These are phyloP conservation scores for Meiosimyza platycephala DNA, from an alignment of 2,888 invertebrate genomes.

Conservation along the genomic window DNA sequence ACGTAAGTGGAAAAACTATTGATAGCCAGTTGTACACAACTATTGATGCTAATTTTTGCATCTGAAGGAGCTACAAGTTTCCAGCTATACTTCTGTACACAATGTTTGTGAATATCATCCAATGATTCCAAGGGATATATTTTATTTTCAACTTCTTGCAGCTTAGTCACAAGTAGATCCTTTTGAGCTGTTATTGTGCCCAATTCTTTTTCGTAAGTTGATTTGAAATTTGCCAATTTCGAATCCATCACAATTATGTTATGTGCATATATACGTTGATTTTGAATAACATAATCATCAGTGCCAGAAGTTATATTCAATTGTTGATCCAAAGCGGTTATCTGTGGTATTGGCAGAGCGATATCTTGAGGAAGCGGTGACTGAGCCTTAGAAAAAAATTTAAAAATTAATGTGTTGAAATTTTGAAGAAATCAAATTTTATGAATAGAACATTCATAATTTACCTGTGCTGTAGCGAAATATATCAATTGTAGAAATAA, in stretches of 20 bases:
- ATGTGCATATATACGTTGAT: constrained; percentile 41
- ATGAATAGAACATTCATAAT: background rate
- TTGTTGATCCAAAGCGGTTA: background rate
- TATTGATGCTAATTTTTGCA: background rate
- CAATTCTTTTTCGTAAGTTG: constrained; percentile 25
- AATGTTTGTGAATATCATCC: constrained; percentile 16
- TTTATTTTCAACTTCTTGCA: background rate
- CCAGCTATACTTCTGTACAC: constrained; percentile 25
- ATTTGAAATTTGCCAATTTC: constrained; percentile 26
- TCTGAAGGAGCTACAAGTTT: background rate
- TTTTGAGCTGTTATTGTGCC: constrained; percentile 26
- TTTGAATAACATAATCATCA: constrained; percentile 40
- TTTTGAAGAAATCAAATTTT: background rate
- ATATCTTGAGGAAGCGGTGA: background rate
- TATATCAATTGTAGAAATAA: background rate
- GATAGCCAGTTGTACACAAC: constrained; percentile 15
- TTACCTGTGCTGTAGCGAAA: too few relatives aligned
- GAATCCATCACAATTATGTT: constrained; percentile 33
- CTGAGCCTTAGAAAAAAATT: constrained; percentile 12
- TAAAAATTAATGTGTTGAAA: background rate
- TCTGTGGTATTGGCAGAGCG: too few relatives aligned
- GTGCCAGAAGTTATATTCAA: background rate
- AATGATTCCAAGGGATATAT: background rate
- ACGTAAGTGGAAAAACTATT: constrained; percentile 20
- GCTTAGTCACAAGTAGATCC: constrained; percentile 16